Conservation (phyloP, 2,797 vertebrate genomes). For the Halcyon smyrnensis region DNA sequence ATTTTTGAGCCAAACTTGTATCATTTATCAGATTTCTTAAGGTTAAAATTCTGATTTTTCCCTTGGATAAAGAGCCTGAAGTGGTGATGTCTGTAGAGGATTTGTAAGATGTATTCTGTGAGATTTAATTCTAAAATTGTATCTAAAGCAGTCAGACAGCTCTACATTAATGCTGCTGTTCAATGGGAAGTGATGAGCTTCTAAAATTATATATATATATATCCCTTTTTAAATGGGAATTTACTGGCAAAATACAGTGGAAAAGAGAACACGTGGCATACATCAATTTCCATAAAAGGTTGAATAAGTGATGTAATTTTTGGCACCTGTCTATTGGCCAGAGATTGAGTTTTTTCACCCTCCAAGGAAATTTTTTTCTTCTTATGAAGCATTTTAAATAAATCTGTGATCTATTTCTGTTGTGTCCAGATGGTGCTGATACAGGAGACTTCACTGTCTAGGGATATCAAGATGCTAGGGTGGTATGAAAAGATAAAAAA, state of each 20-base stretch:
- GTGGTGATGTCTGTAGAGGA: fast-evolving
- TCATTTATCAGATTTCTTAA: not conserved
- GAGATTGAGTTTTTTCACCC: not conserved
- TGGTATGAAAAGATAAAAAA: not conserved
- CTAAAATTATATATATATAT: not conserved
- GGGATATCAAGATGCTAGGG: no score
- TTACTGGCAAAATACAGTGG: not conserved
- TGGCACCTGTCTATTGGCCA: not conserved
- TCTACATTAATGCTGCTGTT: not conserved
- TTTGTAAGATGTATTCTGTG: not conserved
- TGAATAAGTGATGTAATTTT: not conserved
- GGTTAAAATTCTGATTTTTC: not conserved
- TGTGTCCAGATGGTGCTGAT: not conserved
- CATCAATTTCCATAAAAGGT: not conserved
- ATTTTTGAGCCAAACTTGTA: not conserved
- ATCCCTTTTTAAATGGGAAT: not conserved
- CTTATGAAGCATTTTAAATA: not conserved
- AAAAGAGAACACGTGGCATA: not conserved
- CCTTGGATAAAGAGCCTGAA: not conserved
- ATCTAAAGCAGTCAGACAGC: not conserved
- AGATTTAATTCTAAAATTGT: not conserved
- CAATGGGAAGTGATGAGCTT: not conserved
- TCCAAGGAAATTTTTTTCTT: not conserved
- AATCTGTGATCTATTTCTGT: not conserved
- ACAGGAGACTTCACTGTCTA: not conserved